Percentiles rank a stretch among this genome's conserved stretches.
phyloP scores from a whole-genome alignment of 1,140 invertebrate genomes.

The Drosophila obscura region DNA sequence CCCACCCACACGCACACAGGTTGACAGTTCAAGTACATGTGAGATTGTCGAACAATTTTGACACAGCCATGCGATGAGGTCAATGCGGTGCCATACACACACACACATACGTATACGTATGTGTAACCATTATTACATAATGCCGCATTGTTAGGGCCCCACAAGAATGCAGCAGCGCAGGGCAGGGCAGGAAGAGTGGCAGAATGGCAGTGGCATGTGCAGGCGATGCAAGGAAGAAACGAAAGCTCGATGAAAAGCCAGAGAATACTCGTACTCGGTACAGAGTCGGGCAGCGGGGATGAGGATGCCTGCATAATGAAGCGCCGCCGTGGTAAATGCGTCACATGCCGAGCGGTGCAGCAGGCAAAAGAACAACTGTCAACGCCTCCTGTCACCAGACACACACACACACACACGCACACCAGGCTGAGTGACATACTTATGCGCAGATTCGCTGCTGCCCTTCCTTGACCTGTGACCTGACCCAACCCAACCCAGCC shows the following conservation, averaged over 20 bases:
- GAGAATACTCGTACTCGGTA: slow-evolving; percentile 8
- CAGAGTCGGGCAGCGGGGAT: no score
- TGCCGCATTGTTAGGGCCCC: slow-evolving; percentile 52
- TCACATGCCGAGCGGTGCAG: slow-evolving; percentile 49
- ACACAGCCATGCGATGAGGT: slow-evolving; percentile 46
- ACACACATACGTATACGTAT: slow-evolving; percentile 2
- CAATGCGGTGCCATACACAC: slow-evolving; percentile 22
- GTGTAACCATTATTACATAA: slow-evolving; percentile 47
- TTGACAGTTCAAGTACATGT: slow-evolving; percentile 65
- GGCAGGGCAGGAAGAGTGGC: background rate
- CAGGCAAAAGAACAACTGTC: slow-evolving; percentile 38
- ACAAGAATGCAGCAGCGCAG: slow-evolving; percentile 26
- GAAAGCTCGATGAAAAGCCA: slow-evolving; percentile 14
- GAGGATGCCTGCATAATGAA: slow-evolving; percentile 69
- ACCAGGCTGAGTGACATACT: slow-evolving; percentile 19
- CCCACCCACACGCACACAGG: slow-evolving; percentile 12
- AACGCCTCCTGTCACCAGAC: background rate
- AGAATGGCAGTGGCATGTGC: background rate
- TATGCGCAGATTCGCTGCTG: slow-evolving; percentile 1
- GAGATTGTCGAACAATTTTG: slow-evolving; percentile 68
- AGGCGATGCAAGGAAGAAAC: slow-evolving; percentile 21
- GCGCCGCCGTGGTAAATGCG: slow-evolving; percentile 60
- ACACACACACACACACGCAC: background rate
- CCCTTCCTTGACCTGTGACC: slow-evolving; percentile 15
- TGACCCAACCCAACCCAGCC: no score